Evolutionary conservation across 2,113 vertebrate species (phyloP).

Genomic region (Odontesthes bonariensis): DNA sequence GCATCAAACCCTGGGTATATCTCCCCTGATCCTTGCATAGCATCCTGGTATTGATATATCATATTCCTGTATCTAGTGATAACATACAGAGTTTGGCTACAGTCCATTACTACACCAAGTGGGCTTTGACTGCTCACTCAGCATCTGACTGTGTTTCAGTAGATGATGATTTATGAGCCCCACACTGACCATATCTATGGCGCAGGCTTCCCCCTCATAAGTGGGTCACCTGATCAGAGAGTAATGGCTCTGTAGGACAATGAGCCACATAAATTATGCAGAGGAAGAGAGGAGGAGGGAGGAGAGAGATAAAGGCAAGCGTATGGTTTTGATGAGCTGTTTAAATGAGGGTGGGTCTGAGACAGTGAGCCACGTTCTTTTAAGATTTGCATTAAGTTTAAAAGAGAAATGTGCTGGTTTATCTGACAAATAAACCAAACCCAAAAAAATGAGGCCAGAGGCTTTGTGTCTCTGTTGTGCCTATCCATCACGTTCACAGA

Average conservation of each 20-base stretch:
- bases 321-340: conserved; percentile 12
- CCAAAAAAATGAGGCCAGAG: background rate
- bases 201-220: conserved; percentile 31
- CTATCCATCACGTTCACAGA: conserved; percentile 30
- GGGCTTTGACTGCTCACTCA: conserved; percentile 32
- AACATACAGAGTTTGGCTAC: background rate
- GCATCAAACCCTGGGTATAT: no score
- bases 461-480: conserved; percentile 14
- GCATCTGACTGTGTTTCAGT: conserved; percentile 28
- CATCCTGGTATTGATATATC: no score
- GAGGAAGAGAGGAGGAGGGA: background rate
- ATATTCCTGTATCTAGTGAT: background rate
- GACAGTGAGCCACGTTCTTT: conserved; percentile 1
- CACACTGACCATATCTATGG: conserved; percentile 11
- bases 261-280: conserved; percentile 58
- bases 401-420: background rate
- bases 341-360: background rate
- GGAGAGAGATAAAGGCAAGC: conserved; percentile 13
- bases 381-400: conserved; percentile 8
- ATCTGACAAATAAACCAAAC: conserved; percentile 13
- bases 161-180: conserved; percentile 44
- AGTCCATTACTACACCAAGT: background rate
- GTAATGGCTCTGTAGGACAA: conserved; percentile 42
- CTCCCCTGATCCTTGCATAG: no score
- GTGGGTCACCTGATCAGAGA: conserved; percentile 48